A percentile compares a stretch with the other conserved stretches of the same genome.
These are phyloP conservation scores for Phylloscopus whistleri DNA, from an alignment of 2,113 vertebrate species.

Conservation along the genomic window DNA sequence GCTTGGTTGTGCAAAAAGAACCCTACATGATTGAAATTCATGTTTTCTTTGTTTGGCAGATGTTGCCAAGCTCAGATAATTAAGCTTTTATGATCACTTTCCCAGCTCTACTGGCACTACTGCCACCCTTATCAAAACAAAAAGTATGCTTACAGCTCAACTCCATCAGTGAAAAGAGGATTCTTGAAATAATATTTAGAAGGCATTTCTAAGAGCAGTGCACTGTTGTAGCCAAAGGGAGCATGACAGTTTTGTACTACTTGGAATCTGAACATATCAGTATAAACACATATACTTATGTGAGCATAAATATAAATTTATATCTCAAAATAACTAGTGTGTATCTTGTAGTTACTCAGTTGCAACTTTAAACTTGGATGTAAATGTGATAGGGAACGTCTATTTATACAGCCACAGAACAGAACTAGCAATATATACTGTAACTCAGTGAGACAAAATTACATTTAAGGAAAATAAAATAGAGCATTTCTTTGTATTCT, in stretches of 20 bases:
- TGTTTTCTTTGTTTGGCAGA: neutral
- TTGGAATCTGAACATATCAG: neutral
- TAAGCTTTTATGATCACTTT: neutral
- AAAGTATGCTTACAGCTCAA: neutral
- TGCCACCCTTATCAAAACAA: neutral
- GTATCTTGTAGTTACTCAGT: neutral
- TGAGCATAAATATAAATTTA: too few species aligned
- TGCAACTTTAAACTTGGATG: neutral
- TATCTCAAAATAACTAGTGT: neutral
- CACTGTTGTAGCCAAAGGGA: neutral
- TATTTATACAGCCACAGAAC: neutral
- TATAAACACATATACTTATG: neutral
- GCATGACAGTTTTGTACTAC: neutral
- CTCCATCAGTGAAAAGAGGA: neutral
- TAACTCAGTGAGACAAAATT: neutral
- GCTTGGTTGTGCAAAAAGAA: neutral
- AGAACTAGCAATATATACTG: neutral
- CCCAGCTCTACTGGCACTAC: neutral
- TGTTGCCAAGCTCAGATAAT: neutral
- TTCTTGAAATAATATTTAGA: neutral
- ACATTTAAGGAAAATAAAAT: neutral
- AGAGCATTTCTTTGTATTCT: neutral
- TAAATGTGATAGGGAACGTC: neutral
- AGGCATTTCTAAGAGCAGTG: neutral
- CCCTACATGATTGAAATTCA: fast-evolving